Percentiles rank a stretch among this genome's conserved stretches.
These are phyloP conservation scores for Emmelina monodactyla DNA, from an alignment of 2,888 invertebrate genomes.

Conservation along the genomic window DNA sequence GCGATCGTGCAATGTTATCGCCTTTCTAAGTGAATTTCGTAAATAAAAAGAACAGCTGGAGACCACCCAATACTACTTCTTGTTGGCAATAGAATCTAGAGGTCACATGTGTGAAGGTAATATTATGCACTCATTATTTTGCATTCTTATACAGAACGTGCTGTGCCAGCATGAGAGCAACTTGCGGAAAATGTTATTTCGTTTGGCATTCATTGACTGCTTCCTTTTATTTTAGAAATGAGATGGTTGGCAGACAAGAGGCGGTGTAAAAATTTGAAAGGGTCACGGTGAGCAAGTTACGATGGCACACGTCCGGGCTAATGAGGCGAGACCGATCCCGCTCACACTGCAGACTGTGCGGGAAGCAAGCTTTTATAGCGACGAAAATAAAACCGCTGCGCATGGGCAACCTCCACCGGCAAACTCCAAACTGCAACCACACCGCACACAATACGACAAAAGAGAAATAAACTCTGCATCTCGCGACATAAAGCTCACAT, in stretches of 20 bases:
- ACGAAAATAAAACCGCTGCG: constrained; percentile 43
- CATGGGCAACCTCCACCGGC: constrained; percentile 31
- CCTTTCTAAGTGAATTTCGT: no score
- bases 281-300: no score
- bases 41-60: constrained; percentile 23
- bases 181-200: no score
- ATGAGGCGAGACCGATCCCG: constrained; percentile 36
- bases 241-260: background rate
- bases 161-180: no score
- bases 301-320: constrained; percentile 21
- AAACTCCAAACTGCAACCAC: constrained; percentile 34
- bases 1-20: no score
- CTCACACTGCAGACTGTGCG: constrained; percentile 29
- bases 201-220: no score
- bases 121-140: no score
- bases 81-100: constrained; percentile 35
- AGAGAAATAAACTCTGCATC: constrained; percentile 24
- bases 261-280: constrained; percentile 9
- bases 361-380: constrained; percentile 39
- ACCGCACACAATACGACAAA: constrained; percentile 17
- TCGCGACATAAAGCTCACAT: constrained; percentile 20
- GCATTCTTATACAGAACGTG: no score
- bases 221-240: no score
- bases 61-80: constrained; percentile 38
- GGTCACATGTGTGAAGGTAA: constrained; percentile 39